Percentiles rank a stretch among this genome's conserved stretches.
phyloP scores from a whole-genome alignment of 2,113 vertebrate genomes.

The Garra rufa region DNA sequence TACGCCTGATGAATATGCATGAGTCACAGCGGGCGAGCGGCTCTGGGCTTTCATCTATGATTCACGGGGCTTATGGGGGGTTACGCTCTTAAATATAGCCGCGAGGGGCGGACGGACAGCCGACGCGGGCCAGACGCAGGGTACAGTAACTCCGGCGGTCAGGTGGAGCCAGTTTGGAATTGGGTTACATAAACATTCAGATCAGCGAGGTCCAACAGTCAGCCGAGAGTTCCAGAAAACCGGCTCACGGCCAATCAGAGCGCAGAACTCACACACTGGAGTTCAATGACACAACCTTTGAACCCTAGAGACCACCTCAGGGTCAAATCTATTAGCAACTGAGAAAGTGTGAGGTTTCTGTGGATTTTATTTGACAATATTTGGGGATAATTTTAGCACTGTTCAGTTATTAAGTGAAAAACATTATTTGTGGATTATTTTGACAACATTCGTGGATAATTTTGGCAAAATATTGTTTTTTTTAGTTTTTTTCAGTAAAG shows the following conservation, averaged over 20 bases:
- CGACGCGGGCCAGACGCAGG: neutral
- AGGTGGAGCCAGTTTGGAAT: conserved; percentile 42
- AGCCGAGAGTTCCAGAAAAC: neutral
- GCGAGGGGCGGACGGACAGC: neutral
- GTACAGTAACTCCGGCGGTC: neutral
- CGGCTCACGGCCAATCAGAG: conserved; percentile 18
- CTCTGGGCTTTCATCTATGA: conserved; percentile 44
- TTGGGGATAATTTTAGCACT: too few relatives aligned
- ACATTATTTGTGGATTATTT: too few relatives aligned
- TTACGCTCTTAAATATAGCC: conserved; percentile 29
- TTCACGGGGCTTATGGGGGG: conserved; percentile 26
- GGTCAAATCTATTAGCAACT: neutral
- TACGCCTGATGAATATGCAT: conserved; percentile 59
- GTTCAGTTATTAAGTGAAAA: too few relatives aligned
- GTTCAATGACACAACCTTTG: conserved; percentile 3
- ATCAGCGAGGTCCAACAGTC: neutral
- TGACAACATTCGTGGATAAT: too few relatives aligned
- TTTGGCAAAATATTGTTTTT: too few relatives aligned
- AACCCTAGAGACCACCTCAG: neutral
- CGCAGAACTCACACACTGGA: neutral
- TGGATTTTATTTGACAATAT: too few relatives aligned
- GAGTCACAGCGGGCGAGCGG: neutral
- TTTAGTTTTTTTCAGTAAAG: too few relatives aligned
- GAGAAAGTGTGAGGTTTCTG: neutral
- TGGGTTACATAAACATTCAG: conserved; percentile 60